Evolutionary conservation across 2,113 vertebrate species (phyloP).

Genomic region (Emydocephalus ijimae): DNA sequence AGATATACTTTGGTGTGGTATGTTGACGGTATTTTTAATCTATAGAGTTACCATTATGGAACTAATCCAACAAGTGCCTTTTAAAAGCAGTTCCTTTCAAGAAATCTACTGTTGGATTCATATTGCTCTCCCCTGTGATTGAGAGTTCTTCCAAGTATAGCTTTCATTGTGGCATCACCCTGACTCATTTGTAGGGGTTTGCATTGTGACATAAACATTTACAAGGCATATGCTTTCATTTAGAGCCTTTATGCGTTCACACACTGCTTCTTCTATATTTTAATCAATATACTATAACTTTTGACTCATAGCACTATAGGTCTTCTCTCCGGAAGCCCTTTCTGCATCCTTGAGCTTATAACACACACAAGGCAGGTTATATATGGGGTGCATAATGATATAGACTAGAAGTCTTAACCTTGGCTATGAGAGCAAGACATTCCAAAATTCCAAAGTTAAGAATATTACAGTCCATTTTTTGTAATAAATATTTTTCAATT

Average conservation of each 20-base stretch:
- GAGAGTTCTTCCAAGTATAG: not conserved
- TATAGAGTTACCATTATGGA: not conserved
- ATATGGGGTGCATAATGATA: not conserved
- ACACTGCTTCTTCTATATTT: not conserved
- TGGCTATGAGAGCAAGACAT: not conserved
- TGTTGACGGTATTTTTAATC: not conserved
- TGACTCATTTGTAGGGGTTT: not conserved
- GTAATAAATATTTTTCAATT: not conserved
- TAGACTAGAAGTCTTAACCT: not conserved
- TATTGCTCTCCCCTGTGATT: not conserved
- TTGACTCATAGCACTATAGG: not conserved
- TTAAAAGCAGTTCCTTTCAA: not conserved
- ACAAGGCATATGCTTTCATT: not conserved
- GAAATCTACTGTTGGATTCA: not conserved
- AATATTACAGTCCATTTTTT: not conserved
- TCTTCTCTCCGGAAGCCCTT: not conserved
- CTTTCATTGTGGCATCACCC: not conserved
- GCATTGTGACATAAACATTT: not conserved
- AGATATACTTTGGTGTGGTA: not conserved
- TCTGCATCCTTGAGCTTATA: not conserved
- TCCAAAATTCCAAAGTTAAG: not conserved
- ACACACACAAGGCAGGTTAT: not conserved
- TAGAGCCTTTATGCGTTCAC: not conserved
- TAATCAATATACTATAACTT: not conserved
- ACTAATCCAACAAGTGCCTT: not conserved